Evolutionary conservation across 2,797 vertebrate genomes (phyloP).

Genomic region (Acanthiza pusilla): DNA sequence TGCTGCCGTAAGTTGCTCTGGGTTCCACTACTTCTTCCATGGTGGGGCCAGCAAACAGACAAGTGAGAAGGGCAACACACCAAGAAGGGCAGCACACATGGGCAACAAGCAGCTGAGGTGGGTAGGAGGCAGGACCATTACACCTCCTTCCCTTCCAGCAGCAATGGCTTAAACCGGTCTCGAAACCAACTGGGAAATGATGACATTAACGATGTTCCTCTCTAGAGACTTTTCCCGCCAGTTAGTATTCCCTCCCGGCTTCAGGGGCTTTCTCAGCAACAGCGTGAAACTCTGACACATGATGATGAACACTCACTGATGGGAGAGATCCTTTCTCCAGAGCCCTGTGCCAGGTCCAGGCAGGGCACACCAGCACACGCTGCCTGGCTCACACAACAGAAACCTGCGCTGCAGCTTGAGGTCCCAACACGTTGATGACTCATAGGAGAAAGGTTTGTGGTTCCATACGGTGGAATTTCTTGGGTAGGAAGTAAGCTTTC

Average conservation of each 20-base stretch:
- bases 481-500: background rate
- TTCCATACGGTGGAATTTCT: background rate
- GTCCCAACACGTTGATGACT: fast-evolving
- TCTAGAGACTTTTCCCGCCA: background rate
- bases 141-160: background rate
- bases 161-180: background rate
- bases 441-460: background rate
- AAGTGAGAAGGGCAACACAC: background rate
- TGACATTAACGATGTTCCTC: background rate
- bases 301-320: background rate
- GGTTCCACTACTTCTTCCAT: background rate
- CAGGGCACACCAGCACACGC: fast-evolving
- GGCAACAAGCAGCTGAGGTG: background rate
- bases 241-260: background rate
- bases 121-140: background rate
- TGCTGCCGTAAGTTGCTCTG: fast-evolving
- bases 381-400: fast-evolving
- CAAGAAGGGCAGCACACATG: fast-evolving
- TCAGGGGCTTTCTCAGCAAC: background rate
- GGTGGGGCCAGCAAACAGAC: background rate
- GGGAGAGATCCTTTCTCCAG: background rate
- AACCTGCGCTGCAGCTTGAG: fast-evolving
- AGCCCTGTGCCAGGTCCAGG: background rate
- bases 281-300: background rate
- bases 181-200: background rate